Percentiles rank a stretch among this genome's conserved stretches.
Conservation (phyloP, 2,888 invertebrate genomes). For the Drosophila borborema region DNA sequence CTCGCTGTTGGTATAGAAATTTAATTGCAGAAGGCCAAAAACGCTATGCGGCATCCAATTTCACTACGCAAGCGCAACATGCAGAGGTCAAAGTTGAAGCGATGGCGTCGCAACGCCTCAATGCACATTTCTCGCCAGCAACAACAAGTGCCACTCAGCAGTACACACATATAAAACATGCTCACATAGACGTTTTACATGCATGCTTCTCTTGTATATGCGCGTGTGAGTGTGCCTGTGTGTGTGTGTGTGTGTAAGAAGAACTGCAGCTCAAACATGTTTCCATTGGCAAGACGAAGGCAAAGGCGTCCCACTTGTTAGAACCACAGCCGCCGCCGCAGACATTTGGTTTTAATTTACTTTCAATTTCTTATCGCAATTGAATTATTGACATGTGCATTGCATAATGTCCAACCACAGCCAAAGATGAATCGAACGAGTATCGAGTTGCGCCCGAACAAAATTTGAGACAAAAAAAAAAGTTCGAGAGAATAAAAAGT, state of each 20-base stretch:
- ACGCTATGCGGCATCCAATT: slow-evolving; percentile 61
- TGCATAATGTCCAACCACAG: slow-evolving; percentile 59
- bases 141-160: slow-evolving; percentile 61
- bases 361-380: slow-evolving; percentile 77
- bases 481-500: slow-evolving; percentile 1
- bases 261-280: slow-evolving; percentile 59
- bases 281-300: slow-evolving; percentile 49
- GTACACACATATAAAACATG: not conserved
- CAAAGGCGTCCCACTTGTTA: slow-evolving; percentile 69
- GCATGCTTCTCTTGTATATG: not conserved
- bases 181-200: not conserved
- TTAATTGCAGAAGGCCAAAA: slow-evolving; percentile 76
- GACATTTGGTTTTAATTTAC: slow-evolving; percentile 80
- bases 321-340: slow-evolving; percentile 24
- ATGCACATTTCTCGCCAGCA: slow-evolving; percentile 59
- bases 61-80: slow-evolving; percentile 46
- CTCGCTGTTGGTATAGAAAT: slow-evolving; percentile 54
- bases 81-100: slow-evolving; percentile 75
- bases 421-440: slow-evolving; percentile 38
- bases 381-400: slow-evolving; percentile 64
- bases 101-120: slow-evolving; percentile 54
- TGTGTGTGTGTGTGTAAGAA: slow-evolving; percentile 17
- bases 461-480: slow-evolving; percentile 21
- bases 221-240: not conserved
- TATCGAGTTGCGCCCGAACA: slow-evolving; percentile 19